Evolutionary conservation across 2,113 vertebrate species (phyloP).

Genomic region (Trichechus manatus): DNA sequence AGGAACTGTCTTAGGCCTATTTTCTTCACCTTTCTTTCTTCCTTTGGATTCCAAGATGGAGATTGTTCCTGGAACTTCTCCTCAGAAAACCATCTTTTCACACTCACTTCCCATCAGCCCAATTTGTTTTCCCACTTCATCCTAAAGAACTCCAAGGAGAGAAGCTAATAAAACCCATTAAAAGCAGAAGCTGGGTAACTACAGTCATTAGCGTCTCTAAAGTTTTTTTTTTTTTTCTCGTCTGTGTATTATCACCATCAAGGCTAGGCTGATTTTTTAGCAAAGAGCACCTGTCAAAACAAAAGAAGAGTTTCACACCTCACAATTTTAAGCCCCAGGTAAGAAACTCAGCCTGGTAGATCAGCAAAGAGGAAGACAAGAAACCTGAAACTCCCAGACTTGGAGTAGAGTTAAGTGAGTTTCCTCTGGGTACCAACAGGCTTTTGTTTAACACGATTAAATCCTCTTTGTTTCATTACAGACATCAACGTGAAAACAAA

Average conservation of each 20-base stretch:
- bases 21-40: slow-evolving; percentile 2
- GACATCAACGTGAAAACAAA: slow-evolving; percentile 90
- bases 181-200: slow-evolving; percentile 84
- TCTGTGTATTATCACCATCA: slow-evolving; percentile 81
- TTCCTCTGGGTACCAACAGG: slow-evolving; percentile 88
- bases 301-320: slow-evolving; percentile 90
- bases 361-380: slow-evolving; percentile 85
- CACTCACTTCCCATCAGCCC: slow-evolving; percentile 56
- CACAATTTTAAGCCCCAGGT: slow-evolving; percentile 90
- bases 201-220: slow-evolving; percentile 84
- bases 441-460: slow-evolving; percentile 90
- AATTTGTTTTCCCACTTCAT: slow-evolving; percentile 84
- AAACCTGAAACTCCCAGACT: slow-evolving; percentile 88
- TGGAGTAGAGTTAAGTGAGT: slow-evolving; percentile 89
- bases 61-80: slow-evolving; percentile 20
- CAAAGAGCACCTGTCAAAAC: slow-evolving; percentile 93
- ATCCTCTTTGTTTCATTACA: slow-evolving; percentile 92
- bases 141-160: slow-evolving; percentile 79
- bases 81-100: slow-evolving; percentile 55
- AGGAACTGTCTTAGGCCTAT: background rate
- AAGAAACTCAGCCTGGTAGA: slow-evolving; percentile 88
- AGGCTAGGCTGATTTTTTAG: slow-evolving; percentile 82
- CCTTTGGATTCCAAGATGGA: background rate
- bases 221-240: slow-evolving; percentile 73
- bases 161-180: slow-evolving; percentile 86